Base-by-base conservation (phyloP, 1,140 invertebrate genomes). In the Mylabris phalerata region DNA sequence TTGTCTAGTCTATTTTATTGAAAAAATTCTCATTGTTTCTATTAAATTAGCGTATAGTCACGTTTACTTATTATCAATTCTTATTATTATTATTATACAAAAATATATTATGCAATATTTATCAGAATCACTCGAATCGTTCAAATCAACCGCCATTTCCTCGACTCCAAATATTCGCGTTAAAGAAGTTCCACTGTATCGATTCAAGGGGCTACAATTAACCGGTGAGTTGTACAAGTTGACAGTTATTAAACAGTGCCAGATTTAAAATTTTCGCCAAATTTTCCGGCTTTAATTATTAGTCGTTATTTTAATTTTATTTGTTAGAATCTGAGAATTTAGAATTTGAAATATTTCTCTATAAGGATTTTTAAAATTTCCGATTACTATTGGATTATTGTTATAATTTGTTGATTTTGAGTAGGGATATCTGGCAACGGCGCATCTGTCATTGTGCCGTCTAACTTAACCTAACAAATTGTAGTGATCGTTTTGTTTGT, bases 1-100 rank as follows among this genome's bases (percentile, higher is more conserved):
- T 57, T 65, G 57, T 67, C 65, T 67, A 67, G 65, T 67, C 65
- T 67, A 61, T 67, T 67, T 32, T 5, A 32, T 32, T 4, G 7
- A 32, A 32, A 32, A 67, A 67, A 65, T 62, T 67, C 57, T 67
- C 60, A 64, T 67, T 64, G 62, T 67, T 64, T 67, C 59, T 51
- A 61, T 64, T 32, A 32, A 19, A 32, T 50, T 60, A 63, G 47
- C 50, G 48, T 50, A 50, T 61, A 64, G 58, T 51, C 55, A 61
- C 61, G 59, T 61, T 61, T 59, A 60, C 46, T 56, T 60, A 61
- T 32, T 32, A 19, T 19, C 19, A 32, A 60, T 63, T 56, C 51
- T 63, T 63, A 55, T 50, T 32, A 19, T 19, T 13, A 13, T 13
- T 19, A 19, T 19, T 19, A 19, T 19, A 32, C 32, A 32, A 47